A percentile compares a stretch with the other conserved stretches of the same genome.
These are phyloP conservation scores for Zalophus californianus DNA, from an alignment of 2,797 vertebrate species.

Conservation along the genomic window DNA sequence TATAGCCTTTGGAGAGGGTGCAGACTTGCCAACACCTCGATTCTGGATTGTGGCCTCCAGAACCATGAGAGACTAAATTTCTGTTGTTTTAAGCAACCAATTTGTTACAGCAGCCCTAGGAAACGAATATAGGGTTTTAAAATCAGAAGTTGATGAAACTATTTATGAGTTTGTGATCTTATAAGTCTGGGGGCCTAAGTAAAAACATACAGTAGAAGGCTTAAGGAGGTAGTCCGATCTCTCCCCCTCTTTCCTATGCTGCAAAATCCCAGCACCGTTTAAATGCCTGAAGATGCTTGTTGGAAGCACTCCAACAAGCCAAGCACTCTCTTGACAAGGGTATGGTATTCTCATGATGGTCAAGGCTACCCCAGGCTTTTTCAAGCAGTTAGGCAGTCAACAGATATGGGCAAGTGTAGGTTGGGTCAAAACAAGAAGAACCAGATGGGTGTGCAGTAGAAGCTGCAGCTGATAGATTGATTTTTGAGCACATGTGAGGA, in stretches of 20 bases:
- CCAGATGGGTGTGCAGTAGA: not conserved
- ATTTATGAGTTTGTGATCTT: not conserved
- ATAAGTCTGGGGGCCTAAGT: not conserved
- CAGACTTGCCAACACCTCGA: not conserved
- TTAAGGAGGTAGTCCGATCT: not conserved
- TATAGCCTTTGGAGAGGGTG: accelerated
- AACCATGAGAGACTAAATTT: not conserved
- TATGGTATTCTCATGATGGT: not conserved
- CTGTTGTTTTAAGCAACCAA: not conserved
- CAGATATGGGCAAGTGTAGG: not conserved
- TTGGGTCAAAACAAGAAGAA: not conserved
- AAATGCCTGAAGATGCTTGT: not conserved
- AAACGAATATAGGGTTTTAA: not conserved
- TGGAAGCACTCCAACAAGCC: not conserved
- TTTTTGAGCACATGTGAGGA: not conserved
- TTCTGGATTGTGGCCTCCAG: not conserved
- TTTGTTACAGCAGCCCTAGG: not conserved
- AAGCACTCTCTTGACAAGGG: not conserved
- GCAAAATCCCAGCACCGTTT: not conserved
- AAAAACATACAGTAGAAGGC: not conserved
- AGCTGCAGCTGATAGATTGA: not conserved
- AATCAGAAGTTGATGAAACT: not conserved
- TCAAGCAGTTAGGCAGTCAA: not conserved
- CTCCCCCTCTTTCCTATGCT: not conserved
- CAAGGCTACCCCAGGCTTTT: not conserved